A percentile compares a stretch with the other conserved stretches of the same genome.
Evolutionary conservation across 2,888 invertebrate genomes (phyloP).

Genomic region (Scaptomyza cyrtandrae): DNA sequence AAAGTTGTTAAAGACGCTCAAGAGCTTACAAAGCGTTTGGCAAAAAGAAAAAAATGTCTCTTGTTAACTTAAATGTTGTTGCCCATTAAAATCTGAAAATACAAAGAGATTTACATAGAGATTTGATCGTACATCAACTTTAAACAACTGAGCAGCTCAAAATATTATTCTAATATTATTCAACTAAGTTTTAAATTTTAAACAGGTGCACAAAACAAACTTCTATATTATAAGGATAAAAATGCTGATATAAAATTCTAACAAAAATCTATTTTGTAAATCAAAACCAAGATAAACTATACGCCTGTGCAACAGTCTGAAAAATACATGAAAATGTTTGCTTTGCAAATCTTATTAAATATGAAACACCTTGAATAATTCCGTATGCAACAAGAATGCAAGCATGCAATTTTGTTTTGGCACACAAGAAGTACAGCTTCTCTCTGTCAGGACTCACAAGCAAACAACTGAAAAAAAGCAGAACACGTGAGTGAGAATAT

Average conservation of each 20-base stretch:
- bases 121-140: neutral
- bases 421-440: neutral
- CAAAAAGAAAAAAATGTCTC: too few relatives aligned
- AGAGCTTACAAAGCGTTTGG: too few relatives aligned
- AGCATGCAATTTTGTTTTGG: neutral
- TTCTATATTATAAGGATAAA: neutral
- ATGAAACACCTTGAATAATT: neutral
- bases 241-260: neutral
- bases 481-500: conserved; percentile 6
- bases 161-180: too few relatives aligned
- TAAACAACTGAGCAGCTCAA: too few relatives aligned
- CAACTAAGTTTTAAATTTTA: too few relatives aligned
- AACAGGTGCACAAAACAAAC: too few relatives aligned
- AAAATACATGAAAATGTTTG: neutral
- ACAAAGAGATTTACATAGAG: too few relatives aligned
- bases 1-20: neutral
- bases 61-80: too few relatives aligned
- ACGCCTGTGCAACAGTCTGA: neutral
- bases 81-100: too few relatives aligned
- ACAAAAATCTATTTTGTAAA: neutral
- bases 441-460: neutral
- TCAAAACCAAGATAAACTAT: neutral
- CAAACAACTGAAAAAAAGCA: conserved; percentile 9
- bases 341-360: conserved; percentile 12
- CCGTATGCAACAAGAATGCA: conserved; percentile 23